Evolutionary conservation across 2,888 invertebrate genomes (phyloP).

Genomic region (Eustalomyia histrio): DNA sequence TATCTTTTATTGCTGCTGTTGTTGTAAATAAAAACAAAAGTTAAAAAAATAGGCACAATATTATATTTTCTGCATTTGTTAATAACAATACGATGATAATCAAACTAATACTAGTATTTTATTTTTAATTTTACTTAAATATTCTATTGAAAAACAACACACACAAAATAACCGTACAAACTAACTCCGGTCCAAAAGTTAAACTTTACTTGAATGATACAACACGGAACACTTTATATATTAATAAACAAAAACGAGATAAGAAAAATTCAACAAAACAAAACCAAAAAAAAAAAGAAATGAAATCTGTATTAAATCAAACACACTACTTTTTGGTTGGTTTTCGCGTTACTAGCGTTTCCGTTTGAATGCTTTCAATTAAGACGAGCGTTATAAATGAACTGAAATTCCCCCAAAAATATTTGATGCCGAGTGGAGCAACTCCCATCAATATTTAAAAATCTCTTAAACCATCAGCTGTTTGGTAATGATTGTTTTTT

Average conservation of each 20-base stretch:
- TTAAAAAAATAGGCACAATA: neutral
- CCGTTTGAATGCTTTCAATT: constrained; percentile 24
- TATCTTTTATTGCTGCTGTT: neutral
- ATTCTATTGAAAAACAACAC: constrained; percentile 13
- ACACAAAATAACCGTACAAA: constrained; percentile 7
- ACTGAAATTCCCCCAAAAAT: constrained; percentile 26
- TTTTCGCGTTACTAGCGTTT: neutral
- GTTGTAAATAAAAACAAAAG: neutral
- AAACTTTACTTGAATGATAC: constrained; percentile 41
- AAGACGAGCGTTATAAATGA: constrained; percentile 42
- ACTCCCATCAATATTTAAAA: neutral
- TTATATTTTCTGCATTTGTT: constrained; percentile 18
- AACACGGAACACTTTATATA: constrained; percentile 38
- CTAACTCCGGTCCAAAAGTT: constrained; percentile 29
- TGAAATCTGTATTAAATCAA: constrained; percentile 16
- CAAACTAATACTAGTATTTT: constrained; percentile 1
- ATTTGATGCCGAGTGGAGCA: constrained; percentile 1
- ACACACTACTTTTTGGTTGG: neutral
- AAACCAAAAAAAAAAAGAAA: constrained; percentile 26
- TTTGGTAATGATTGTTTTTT: too few relatives aligned
- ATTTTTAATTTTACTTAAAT: neutral
- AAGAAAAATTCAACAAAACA: constrained; percentile 33
- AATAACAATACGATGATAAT: constrained; percentile 21
- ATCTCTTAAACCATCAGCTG: neutral
- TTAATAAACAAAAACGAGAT: constrained; percentile 32